phyloP scores from a whole-genome alignment of 2,797 vertebrate genomes.

The Sebastes minor region DNA sequence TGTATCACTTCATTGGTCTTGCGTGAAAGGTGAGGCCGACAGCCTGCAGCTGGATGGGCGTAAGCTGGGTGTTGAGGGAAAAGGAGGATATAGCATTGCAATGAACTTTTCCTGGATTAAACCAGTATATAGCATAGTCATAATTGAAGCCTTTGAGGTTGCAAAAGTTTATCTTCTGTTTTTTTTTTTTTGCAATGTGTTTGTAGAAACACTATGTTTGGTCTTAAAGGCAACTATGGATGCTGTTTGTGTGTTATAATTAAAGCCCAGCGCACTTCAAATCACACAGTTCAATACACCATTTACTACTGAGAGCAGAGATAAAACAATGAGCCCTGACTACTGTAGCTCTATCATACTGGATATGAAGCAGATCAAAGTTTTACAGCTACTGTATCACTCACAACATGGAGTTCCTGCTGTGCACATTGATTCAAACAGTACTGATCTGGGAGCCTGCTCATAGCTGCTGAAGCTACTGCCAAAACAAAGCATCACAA shows the following conservation, averaged over 20 bases:
- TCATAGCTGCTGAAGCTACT: background rate
- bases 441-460: constrained; percentile 5
- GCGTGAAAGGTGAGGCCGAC: background rate
- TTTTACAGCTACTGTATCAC: constrained; percentile 7
- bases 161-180: background rate
- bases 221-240: background rate
- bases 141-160: background rate
- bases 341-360: background rate
- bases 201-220: background rate
- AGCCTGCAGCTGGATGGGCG: background rate
- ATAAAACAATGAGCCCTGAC: background rate
- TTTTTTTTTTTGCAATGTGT: background rate
- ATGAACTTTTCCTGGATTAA: background rate
- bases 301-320: background rate
- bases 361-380: constrained; percentile 23
- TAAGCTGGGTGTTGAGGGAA: background rate
- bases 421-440: constrained; percentile 6
- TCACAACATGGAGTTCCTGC: constrained; percentile 23
- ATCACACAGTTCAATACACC: background rate
- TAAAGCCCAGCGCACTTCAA: background rate
- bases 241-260: background rate
- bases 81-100: background rate
- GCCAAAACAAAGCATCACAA: constrained; percentile 22
- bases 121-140: background rate
- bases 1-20: background rate